Conservation (phyloP, 2,113 vertebrate species). For the Pogona vitticeps region DNA sequence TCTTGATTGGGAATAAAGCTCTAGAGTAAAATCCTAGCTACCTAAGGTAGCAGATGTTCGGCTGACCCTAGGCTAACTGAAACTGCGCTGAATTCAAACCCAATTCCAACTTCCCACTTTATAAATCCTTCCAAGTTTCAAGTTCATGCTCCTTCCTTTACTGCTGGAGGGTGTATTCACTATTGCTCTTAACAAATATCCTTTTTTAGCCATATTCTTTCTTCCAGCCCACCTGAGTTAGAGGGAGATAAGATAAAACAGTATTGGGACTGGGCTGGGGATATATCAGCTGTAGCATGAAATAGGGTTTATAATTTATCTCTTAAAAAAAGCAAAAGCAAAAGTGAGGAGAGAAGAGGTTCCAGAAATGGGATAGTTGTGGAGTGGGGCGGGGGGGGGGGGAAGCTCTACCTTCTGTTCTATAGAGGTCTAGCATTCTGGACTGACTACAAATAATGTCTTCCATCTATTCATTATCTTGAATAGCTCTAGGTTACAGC, state of each 20-base stretch:
- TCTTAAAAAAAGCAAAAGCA: no score
- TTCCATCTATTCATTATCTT: not conserved
- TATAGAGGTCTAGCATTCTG: not conserved
- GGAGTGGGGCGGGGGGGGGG: not conserved
- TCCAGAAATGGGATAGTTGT: not conserved
- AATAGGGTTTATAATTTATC: not conserved
- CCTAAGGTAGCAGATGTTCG: not conserved
- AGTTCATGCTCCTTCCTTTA: not conserved
- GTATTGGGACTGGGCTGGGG: not conserved
- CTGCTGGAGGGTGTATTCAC: not conserved
- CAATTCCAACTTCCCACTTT: not conserved
- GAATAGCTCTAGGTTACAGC: not conserved
- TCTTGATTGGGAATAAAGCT: not conserved
- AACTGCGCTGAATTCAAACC: not conserved
- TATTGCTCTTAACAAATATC: not conserved
- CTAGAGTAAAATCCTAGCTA: no score
- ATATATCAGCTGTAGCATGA: not conserved
- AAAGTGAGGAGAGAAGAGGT: not conserved
- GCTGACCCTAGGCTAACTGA: no score
- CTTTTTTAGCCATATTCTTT: not conserved
- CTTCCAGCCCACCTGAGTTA: no score
- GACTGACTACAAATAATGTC: not conserved
- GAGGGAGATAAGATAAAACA: not conserved
- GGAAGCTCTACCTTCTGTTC: not conserved
- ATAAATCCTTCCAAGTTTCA: not conserved